Evolutionary conservation across 2,888 invertebrate genomes (phyloP).

Genomic region (Diplolepis rosae): DNA sequence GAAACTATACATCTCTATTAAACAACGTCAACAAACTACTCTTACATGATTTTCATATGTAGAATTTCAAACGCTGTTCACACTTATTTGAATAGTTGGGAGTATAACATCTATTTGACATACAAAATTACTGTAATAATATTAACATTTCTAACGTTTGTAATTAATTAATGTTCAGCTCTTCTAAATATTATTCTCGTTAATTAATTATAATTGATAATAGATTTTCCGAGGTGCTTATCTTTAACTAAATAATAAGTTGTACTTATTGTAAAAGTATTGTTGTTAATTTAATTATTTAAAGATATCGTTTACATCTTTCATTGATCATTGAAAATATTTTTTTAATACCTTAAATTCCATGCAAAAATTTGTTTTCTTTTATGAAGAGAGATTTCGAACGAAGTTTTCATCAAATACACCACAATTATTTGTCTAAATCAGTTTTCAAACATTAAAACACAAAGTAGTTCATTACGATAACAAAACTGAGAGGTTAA

Average conservation of each 20-base stretch:
- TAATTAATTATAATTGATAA: background rate
- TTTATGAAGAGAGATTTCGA: background rate
- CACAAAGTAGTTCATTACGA: slow-evolving; percentile 71
- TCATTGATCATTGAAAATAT: background rate
- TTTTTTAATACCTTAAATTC: background rate
- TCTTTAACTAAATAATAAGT: background rate
- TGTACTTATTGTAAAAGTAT: background rate
- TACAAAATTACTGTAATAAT: background rate
- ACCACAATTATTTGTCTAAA: slow-evolving; percentile 62
- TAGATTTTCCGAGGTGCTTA: background rate
- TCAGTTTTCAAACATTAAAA: slow-evolving; percentile 67
- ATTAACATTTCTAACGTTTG: background rate
- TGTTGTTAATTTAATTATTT: background rate
- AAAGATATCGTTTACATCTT: background rate
- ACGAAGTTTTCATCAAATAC: slow-evolving; percentile 5
- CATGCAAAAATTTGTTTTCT: background rate
- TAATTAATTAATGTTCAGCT: background rate
- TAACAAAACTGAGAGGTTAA: slow-evolving; percentile 69
- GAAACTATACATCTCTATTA: slow-evolving; percentile 37
- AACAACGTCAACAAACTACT: slow-evolving; percentile 22
- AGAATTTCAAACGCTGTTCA: slow-evolving; percentile 40
- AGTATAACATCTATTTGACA: background rate
- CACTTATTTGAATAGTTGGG: background rate
- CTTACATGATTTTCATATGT: slow-evolving; percentile 44
- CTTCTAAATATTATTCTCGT: too few species aligned